Percentiles rank a stretch among this genome's conserved stretches.
phyloP scores from a whole-genome alignment of 2,113 vertebrate species.

The Catagonus wagneri region DNA sequence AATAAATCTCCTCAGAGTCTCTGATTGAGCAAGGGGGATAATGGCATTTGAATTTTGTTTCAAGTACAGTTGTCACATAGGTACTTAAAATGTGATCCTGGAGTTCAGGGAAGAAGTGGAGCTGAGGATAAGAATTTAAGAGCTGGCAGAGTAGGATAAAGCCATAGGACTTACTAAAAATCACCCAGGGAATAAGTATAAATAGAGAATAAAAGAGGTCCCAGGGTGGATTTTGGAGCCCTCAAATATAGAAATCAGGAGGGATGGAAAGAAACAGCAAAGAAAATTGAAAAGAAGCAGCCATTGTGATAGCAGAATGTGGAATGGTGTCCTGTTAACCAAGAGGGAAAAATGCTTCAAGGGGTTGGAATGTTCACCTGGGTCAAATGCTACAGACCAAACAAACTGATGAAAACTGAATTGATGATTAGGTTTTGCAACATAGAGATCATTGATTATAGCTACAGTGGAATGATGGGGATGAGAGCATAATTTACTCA shows the following conservation, averaged over 20 bases:
- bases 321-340: neutral
- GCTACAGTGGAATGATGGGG: neutral
- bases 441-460: neutral
- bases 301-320: neutral
- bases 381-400: neutral
- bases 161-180: neutral
- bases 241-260: neutral
- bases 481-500: neutral
- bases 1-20: neutral
- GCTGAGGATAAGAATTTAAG: neutral
- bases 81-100: neutral
- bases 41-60: neutral
- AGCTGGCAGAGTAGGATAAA: neutral
- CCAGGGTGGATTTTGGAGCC: neutral
- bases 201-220: neutral
- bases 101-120: neutral
- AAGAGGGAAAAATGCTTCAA: neutral
- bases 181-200: neutral
- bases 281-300: neutral
- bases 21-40: neutral
- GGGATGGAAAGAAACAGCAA: constrained; percentile 18
- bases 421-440: neutral
- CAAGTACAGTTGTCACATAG: neutral
- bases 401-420: neutral
- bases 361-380: neutral